Evolutionary conservation across 92 coral and sea anemone genomes (phyloP).

Genomic region (Phenganax subtilis): DNA sequence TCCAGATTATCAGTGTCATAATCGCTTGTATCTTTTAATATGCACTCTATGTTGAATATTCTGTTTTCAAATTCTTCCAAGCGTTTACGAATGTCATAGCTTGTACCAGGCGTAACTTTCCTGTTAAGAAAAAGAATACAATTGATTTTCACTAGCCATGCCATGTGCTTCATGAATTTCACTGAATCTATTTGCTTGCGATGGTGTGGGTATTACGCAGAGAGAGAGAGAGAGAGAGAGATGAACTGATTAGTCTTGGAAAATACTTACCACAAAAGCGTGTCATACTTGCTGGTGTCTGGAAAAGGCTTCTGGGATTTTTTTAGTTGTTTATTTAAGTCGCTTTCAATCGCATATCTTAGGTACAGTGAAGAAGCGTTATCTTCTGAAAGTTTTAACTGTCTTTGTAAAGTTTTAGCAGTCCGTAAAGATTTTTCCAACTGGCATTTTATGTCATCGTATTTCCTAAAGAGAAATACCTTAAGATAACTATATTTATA

Average conservation of each 20-base stretch:
- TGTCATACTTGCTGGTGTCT: neutral
- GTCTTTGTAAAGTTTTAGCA: slow-evolving; percentile 8
- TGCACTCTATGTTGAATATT: slow-evolving; percentile 6
- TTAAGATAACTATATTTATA: neutral
- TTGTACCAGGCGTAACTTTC: neutral
- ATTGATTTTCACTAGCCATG: neutral
- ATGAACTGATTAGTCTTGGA: neutral
- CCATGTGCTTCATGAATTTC: too few relatives aligned
- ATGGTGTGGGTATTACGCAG: too few relatives aligned
- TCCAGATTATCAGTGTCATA: neutral
- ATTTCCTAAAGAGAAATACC: slow-evolving; percentile 9
- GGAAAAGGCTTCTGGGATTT: slow-evolving; percentile 4
- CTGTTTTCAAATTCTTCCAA: slow-evolving; percentile 15
- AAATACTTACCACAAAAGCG: neutral
- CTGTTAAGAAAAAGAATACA: neutral
- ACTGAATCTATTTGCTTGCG: too few relatives aligned
- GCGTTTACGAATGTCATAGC: slow-evolving; percentile 16
- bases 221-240: neutral
- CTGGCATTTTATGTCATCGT: slow-evolving; percentile 13
- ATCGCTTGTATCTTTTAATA: neutral
- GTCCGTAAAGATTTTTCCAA: slow-evolving; percentile 17
- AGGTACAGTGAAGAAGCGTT: slow-evolving; percentile 27
- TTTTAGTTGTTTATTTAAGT: slow-evolving; percentile 18
- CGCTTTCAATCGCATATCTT: slow-evolving; percentile 35
- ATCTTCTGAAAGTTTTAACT: slow-evolving; percentile 18